Evolutionary conservation across 2,888 invertebrate genomes (phyloP), one percentile per base, ranked within the genome.

Genomic region (Callosobruchus maculatus): DNA sequence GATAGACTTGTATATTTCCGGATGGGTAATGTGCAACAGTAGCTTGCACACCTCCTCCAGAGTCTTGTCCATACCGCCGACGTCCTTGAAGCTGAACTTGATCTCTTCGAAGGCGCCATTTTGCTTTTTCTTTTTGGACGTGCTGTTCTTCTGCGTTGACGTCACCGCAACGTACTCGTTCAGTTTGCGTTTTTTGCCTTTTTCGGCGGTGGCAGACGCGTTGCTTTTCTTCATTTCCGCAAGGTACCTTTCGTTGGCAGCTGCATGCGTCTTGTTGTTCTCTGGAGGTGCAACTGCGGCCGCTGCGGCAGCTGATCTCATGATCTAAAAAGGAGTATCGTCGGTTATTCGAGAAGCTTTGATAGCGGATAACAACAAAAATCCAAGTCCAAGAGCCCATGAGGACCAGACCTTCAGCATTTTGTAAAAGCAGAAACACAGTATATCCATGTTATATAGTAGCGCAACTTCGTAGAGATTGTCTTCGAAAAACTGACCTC

Each of bases 1-100:
- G 77, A 98, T 89, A 79, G 93, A 90, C 75, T 90, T 89, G 86
- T 96, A 97, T n/a, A 97, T 92, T 86, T 97, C 95, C 0, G 97
- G 96, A 83, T 97, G 95, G 82, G 93, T 94, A 86, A 98, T 92
- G 84, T 97, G 97, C 80, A 96, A 89, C 72, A 97, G 88, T 74
- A 85, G 80, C 78, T 84, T 85, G 84, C 88, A 85, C 18, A 86
- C 81, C 68, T 85, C 82, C 72, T 89, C 90, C 21, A 95, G 88
- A 21, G 93, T 91, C 80, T 91, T 91, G 67, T 93, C 92, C 87
- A 94, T 92, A 13, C 97, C 97, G 69, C 96, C 97, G 81, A 97
- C 89, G 85, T 96, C 93, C 71, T 91, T 89, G 84, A 95, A 94
- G 79, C 89, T 92, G 70, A 30, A 74, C 49, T 74, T 77, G 67